Evolutionary conservation across 2,888 invertebrate genomes (phyloP).

Genomic region (Erannis defoliaria): DNA sequence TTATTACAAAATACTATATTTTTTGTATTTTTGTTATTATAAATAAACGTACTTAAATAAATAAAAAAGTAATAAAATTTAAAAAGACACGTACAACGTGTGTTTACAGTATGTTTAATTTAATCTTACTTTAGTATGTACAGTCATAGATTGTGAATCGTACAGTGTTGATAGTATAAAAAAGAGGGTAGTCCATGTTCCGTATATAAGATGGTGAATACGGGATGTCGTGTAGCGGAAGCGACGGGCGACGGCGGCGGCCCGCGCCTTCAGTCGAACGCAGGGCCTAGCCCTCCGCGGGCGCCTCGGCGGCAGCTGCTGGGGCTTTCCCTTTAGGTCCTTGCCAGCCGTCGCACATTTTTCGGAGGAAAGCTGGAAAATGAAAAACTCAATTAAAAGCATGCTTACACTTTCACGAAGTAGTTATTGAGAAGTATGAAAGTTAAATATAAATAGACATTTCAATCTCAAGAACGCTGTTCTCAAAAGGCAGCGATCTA

Average conservation of each 20-base stretch:
- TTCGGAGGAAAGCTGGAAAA: constrained; percentile 93
- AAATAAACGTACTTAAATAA: constrained; percentile 84
- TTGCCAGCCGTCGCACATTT: constrained; percentile 91
- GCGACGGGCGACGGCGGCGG: constrained; percentile 49
- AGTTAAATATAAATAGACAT: background rate
- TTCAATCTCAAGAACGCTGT: too few species aligned
- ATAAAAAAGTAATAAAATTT: constrained; percentile 78
- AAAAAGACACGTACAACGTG: constrained; percentile 85
- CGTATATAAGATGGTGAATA: constrained; percentile 76
- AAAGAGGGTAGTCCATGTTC: constrained; percentile 66
- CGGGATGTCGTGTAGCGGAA: constrained; percentile 62
- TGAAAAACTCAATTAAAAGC: constrained; percentile 26
- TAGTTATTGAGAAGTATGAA: background rate
- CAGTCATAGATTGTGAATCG: constrained; percentile 78
- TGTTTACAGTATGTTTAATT: constrained; percentile 82
- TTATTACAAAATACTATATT: constrained; percentile 84
- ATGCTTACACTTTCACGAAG: background rate
- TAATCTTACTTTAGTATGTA: constrained; percentile 85
- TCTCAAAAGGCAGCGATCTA: too few species aligned
- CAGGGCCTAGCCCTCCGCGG: constrained; percentile 69
- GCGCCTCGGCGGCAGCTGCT: constrained; percentile 61
- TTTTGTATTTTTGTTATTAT: constrained; percentile 81
- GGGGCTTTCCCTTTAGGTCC: constrained; percentile 41
- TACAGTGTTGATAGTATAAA: constrained; percentile 81
- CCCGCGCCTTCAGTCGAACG: constrained; percentile 43